These are phyloP conservation scores for Cerastis rubricosa DNA, from an alignment of 2,888 invertebrate species.

Conservation along the genomic window DNA sequence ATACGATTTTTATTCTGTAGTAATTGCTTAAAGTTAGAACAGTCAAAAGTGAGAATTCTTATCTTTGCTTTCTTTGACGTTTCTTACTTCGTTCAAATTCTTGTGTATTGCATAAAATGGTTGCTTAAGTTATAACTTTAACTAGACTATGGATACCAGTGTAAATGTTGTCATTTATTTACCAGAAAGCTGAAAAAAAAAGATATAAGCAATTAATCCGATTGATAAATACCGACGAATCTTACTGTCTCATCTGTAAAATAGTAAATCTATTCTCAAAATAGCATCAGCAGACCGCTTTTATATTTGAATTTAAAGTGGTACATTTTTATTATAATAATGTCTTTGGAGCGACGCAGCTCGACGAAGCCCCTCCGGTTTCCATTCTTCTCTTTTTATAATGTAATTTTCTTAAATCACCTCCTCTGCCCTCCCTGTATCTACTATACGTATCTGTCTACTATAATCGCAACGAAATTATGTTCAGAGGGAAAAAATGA, in stretches of 20 bases:
- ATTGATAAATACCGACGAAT: neutral
- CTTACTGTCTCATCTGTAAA: constrained; percentile 32
- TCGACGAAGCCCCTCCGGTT: constrained; percentile 77
- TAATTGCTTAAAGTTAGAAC: too few species aligned
- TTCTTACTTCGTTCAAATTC: too few species aligned
- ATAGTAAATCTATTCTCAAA: constrained; percentile 70
- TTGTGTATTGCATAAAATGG: too few species aligned
- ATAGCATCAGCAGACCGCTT: constrained; percentile 72
- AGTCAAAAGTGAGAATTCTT: too few species aligned
- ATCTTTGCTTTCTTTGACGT: too few species aligned
- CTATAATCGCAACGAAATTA: constrained; percentile 66
- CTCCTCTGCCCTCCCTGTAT: constrained; percentile 76
- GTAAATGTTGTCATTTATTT: neutral
- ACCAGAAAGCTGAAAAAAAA: neutral
- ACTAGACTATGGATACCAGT: too few species aligned
- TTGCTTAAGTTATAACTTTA: too few species aligned
- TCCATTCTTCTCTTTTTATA: constrained; percentile 84
- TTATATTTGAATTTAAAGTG: constrained; percentile 88
- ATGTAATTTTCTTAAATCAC: constrained; percentile 90
- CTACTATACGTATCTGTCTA: constrained; percentile 68
- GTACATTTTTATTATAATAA: constrained; percentile 87
- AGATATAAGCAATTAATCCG: neutral
- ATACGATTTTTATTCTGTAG: too few species aligned
- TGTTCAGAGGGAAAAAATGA: constrained; percentile 43
- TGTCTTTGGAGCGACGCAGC: constrained; percentile 82